Percentiles rank a stretch among this genome's conserved stretches.
phyloP scores from a whole-genome alignment of 2,797 vertebrate species.

The Iguana delicatissima region DNA sequence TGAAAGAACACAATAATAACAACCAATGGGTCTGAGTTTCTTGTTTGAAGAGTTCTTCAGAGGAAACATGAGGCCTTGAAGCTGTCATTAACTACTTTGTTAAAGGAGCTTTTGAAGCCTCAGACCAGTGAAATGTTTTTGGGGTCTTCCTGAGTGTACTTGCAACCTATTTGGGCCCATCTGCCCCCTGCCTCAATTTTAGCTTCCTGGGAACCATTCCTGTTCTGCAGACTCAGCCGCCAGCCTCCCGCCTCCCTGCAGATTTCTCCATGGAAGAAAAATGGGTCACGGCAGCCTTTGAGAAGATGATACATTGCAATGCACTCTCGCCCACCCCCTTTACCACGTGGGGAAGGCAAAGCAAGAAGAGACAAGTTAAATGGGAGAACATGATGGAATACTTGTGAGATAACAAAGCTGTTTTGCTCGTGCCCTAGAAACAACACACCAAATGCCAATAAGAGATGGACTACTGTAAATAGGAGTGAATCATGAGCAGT shows the following conservation, averaged over 20 bases:
- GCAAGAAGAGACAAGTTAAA: slow-evolving; percentile 12
- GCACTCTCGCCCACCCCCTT: background rate
- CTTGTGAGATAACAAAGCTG: background rate
- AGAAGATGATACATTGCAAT: background rate
- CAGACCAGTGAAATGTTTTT: background rate
- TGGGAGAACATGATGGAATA: slow-evolving; percentile 1
- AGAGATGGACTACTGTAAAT: slow-evolving; percentile 24
- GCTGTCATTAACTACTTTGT: background rate
- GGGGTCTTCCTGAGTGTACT: background rate
- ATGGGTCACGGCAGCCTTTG: background rate
- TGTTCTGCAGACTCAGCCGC: background rate
- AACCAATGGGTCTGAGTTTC: no score
- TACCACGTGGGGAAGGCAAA: background rate
- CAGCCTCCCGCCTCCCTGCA: no score
- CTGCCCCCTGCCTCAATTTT: background rate
- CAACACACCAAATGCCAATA: background rate
- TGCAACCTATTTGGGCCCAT: background rate
- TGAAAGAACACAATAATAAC: no score
- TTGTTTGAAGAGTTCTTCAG: no score
- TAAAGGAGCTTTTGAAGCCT: background rate
- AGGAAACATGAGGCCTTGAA: background rate
- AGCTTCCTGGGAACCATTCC: no score
- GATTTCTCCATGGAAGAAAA: background rate
- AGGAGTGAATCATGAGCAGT: slow-evolving; percentile 27
- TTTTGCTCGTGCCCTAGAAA: slow-evolving; percentile 31